Evolutionary conservation across 2,888 invertebrate genomes (phyloP).

Genomic region (Tinea semifulvella): DNA sequence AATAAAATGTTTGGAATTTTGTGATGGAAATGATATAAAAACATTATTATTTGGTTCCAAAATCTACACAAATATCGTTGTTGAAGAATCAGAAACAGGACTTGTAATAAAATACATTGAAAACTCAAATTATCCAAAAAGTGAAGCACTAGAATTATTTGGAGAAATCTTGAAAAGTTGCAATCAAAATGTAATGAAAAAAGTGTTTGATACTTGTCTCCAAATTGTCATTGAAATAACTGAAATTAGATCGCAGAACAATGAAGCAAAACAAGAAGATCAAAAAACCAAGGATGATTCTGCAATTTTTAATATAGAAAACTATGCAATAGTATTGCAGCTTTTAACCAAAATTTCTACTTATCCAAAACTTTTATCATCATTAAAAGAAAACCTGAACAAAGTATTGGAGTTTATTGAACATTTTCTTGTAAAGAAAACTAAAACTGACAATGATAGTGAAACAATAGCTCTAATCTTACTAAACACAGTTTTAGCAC

Average conservation of each 20-base stretch:
- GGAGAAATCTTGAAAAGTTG: slow-evolving; percentile 34
- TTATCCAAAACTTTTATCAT: slow-evolving; percentile 43
- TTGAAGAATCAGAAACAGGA: slow-evolving; percentile 49
- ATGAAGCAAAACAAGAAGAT: slow-evolving; percentile 34
- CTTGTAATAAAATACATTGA: slow-evolving; percentile 36
- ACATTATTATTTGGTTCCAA: slow-evolving; percentile 33
- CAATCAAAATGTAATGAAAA: slow-evolving; percentile 26
- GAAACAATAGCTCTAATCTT: slow-evolving; percentile 46
- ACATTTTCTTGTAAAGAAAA: slow-evolving; percentile 39
- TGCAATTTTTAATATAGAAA: slow-evolving; percentile 34
- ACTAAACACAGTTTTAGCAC: slow-evolving; percentile 45
- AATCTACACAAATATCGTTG: slow-evolving; percentile 21
- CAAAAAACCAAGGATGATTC: slow-evolving; percentile 43
- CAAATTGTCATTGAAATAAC: slow-evolving; percentile 35
- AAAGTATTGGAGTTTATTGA: slow-evolving; percentile 57
- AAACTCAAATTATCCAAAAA: slow-evolving; percentile 24
- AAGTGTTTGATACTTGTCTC: slow-evolving; percentile 39
- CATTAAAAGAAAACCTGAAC: slow-evolving; percentile 48
- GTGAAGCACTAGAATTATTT: slow-evolving; percentile 36
- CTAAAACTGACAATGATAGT: slow-evolving; percentile 42
- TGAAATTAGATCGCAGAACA: slow-evolving; percentile 26
- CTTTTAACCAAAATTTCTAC: slow-evolving; percentile 59
- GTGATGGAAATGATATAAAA: slow-evolving; percentile 27
- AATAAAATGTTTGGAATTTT: slow-evolving; percentile 36
- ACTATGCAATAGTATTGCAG: slow-evolving; percentile 55